Evolutionary conservation across 2,888 invertebrate genomes (phyloP), one percentile per base, ranked within the genome.

Genomic region (Diplazon laetatorius): DNA sequence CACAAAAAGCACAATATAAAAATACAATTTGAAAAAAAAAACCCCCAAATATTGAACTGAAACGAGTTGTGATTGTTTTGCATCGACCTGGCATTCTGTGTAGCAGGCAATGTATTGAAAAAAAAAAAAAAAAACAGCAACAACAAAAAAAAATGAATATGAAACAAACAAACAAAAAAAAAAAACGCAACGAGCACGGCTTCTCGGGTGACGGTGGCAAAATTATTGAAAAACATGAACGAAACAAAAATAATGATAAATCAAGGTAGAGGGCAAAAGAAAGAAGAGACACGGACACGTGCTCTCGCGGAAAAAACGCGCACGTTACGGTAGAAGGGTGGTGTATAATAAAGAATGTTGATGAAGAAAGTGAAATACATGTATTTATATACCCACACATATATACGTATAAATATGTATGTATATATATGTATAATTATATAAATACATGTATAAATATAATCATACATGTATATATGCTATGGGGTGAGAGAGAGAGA

Each of bases 181-280:
- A 60, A 75, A 80, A 83, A 81, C 70, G 25, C 65, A 79, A 87
- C 85, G 85, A 86, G 89, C 89, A 89, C 89, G 88, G 89, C 88
- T 90, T 89, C 84, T 86, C 86, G 88, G 89, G 89, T 89, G 89
- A 88, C 86, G 89, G 89, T 89, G 87, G 86, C 82, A 81, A 82
- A 84, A 82, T 76, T 80, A 81, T 80, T 81, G 83, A 84, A 82
- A 68, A 74, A 81, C 74, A 78, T 63, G 65, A 76, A 77, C 48
- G 75, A 77, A 82, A 66, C 68, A 79, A 80, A 30, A 55, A 9
- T 9, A 55, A 55, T 30, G 85, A 79, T 80, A 30, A 55, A 9
- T 9, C 30, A 55, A 5, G 85, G 80, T 81, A 80, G 78, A 76
- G 77, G 87, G 87, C 81, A 78, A 80, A 71, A 70, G 78, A 66